phyloP scores from a whole-genome alignment of 1,140 invertebrate genomes.

The Diorhabda sublineata region DNA sequence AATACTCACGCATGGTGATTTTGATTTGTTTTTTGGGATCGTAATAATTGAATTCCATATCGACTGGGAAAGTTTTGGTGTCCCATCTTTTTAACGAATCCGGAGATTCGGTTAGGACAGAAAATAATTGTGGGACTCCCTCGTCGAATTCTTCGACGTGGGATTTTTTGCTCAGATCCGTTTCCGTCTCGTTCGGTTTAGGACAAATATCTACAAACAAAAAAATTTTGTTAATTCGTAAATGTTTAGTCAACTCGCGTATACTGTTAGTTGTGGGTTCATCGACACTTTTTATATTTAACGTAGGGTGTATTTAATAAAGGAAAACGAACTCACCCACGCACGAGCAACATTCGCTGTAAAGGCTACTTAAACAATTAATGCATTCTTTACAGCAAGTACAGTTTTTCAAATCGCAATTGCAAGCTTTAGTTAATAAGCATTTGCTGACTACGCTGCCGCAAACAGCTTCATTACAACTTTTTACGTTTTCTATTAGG shows the following conservation, averaged over 20 bases:
- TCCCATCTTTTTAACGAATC: conserved; percentile 72
- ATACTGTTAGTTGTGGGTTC: too few relatives aligned
- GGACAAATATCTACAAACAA: conserved; percentile 76
- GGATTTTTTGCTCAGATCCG: conserved; percentile 65
- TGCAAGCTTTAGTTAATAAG: conserved; percentile 91
- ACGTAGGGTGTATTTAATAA: too few relatives aligned
- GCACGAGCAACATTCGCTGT: conserved; percentile 92
- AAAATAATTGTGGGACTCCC: conserved; percentile 76
- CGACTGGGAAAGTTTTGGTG: conserved; percentile 73
- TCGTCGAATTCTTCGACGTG: conserved; percentile 83
- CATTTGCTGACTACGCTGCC: conserved; percentile 93
- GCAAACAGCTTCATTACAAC: conserved; percentile 79
- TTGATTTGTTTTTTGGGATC: conserved; percentile 62
- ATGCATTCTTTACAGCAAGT: conserved; percentile 91
- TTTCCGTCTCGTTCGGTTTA: conserved; percentile 70
- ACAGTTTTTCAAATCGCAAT: conserved; percentile 74
- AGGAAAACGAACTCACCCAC: conserved; percentile 53
- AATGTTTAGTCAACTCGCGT: too few relatives aligned
- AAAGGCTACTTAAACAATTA: conserved; percentile 81
- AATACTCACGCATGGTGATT: conserved; percentile 62
- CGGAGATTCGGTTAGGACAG: conserved; percentile 72
- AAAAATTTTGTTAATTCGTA: conserved; percentile 8
- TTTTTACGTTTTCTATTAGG: conserved; percentile 8
- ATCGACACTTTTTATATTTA: too few relatives aligned
- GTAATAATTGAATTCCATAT: conserved; percentile 52